Base-by-base conservation (phyloP, 2,888 invertebrate species). In the Acheta domesticus region DNA sequence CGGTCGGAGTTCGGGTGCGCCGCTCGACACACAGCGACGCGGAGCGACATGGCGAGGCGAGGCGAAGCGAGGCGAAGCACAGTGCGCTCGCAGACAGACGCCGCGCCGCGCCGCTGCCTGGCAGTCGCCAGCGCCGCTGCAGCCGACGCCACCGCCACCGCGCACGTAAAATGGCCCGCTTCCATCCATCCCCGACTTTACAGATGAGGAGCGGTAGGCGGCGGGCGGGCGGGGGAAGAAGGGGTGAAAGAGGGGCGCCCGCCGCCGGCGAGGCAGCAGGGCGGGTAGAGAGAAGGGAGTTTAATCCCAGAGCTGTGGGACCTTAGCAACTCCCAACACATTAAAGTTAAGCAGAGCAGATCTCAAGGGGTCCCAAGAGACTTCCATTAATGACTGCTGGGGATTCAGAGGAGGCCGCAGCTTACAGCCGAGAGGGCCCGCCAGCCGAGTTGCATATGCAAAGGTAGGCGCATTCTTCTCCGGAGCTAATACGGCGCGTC, bases 331-430 rank as follows among this genome's bases (percentile, higher is more conserved):
- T 82, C 82, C 82, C 82, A 81, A 78, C 82, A 80, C 82, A 82
- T 82, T 82, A 82, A 82, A 82, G 82, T 82, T 82, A 82, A 82
- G 82, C 82, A 82, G 82, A 80, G 82, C 82, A 82, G 81, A 82
- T 82, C 81, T 82, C 81, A 81, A 81, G 81, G 80, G 80, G 81
- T 80, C 82, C 81, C 79, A 16, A 21, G 80, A 80, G 82, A 78
- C 77, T 23, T 62, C 80, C 82, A 81, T 80, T 80, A 81, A 82
- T 81, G 81, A 80, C 81, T 82, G 81, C 77, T 78, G 81, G 79
- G 82, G 81, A 81, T 79, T 82, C 80, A 79, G 78, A 78, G 78
- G 80, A 77, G 50, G 76, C 79, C n/a, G 48, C 79, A 49, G 74
- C 36, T 49, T 77, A 74, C 78, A 77, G 75, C 78, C 80, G 75